Conservation (phyloP, 1,140 invertebrate genomes). For the Tetramorium simillimum region DNA sequence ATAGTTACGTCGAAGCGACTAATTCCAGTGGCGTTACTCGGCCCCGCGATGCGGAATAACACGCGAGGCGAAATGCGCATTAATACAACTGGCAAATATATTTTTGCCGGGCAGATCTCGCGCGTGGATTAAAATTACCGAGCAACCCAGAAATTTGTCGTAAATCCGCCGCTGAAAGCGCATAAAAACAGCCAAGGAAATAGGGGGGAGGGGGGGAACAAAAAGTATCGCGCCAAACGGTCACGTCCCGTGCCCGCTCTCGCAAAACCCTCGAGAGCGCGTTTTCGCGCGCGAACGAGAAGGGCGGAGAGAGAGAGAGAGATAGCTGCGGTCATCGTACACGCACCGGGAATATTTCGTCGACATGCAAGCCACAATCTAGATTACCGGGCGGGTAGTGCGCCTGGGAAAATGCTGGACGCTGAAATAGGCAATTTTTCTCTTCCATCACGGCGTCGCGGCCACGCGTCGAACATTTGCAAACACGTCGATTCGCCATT, state of each 20-base stretch:
- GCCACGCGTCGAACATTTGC: constrained; percentile 63
- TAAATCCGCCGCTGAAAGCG: constrained; percentile 56
- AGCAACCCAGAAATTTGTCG: constrained; percentile 56
- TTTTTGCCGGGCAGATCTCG: constrained; percentile 49
- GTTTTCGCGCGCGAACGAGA: not conserved
- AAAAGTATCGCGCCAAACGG: constrained; percentile 18
- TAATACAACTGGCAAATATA: constrained; percentile 61
- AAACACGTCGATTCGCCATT: constrained; percentile 64
- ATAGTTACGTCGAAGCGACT: not conserved
- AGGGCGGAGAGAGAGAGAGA: not conserved
- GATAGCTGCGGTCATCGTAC: constrained; percentile 28
- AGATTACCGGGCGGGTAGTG: constrained; percentile 5
- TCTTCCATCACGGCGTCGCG: constrained; percentile 38
- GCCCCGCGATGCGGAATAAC: not conserved
- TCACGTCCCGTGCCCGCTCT: constrained; percentile 4
- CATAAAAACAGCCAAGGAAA: not conserved
- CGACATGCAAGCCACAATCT: constrained; percentile 46
- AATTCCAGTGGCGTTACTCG: not conserved
- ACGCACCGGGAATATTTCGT: constrained; percentile 31
- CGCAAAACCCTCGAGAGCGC: not conserved
- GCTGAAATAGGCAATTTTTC: constrained; percentile 67
- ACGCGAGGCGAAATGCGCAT: constrained; percentile 49
- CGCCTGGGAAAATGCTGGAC: constrained; percentile 58
- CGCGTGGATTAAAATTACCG: constrained; percentile 51
- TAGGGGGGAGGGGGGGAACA: not conserved